Base-by-base conservation (phyloP, 92 coral and sea anemone genomes). In the Plumapathes pennacea region DNA sequence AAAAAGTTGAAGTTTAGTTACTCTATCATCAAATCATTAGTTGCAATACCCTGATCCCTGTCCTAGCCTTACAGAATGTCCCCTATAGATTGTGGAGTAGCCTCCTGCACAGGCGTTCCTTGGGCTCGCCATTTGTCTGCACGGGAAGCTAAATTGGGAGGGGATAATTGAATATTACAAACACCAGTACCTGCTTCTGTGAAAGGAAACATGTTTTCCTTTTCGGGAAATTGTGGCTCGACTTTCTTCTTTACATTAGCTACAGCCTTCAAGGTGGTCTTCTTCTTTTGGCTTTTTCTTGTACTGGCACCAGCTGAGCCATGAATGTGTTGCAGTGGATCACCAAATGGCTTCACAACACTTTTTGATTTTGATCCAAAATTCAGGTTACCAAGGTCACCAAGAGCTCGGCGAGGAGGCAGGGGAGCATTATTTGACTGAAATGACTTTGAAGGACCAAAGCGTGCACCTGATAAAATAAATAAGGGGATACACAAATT, bases 351-450 rank as follows among this genome's bases (percentile, higher is more conserved):
- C 28, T 72, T 76, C 22, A 69, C 19, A 17, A 55, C 71, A 1
- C 64, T 46, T 8, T 85, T 64, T 34, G 73, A 72, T 52, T 54
- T 60, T 23, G 62, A 59, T 26, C 54, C 21, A 2, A 64, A 24
- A 23, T 62, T 71, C 32, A 49, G 74, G 71, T 91, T 88, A 21
- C 89, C 89, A 23, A 91, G 67, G 62, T 91, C 97, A 26, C 96
- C 96, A 29, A 91, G 59, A 25, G 89, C 97, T 32, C 95, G 86
- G 10, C 97, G 77, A 9, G 97, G 97, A 2, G 97, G 87, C 36
- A 72, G 69, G 23, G 88, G 84, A 43, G 63, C 72, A 61, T 68
- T 72, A 54, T 41, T 68, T 34, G 75, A 47, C 10, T 69, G 57
- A 37, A 81, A 76, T 28, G 83, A 46, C 53, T 89, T 89, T 43